Evolutionary conservation across 2,888 invertebrate species (phyloP), one percentile per base, ranked within the genome.

Genomic region (Rapana venosa): DNA sequence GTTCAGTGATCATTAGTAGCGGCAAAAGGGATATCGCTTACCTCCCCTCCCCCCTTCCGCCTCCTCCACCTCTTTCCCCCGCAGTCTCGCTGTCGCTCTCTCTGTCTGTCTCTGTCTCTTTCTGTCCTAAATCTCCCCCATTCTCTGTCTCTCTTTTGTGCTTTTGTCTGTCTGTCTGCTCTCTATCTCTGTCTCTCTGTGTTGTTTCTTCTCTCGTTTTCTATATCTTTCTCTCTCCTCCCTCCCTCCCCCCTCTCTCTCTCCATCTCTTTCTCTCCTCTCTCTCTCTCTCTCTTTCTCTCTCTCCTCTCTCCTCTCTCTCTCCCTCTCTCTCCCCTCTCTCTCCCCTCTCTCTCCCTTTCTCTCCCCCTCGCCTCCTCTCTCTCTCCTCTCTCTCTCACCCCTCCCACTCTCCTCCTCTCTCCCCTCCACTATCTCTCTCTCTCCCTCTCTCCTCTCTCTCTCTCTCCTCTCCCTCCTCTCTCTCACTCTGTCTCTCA

Each of bases 241-340:
- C 58, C 58, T 15, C 58, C 58, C 58, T 58, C 58, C 58, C 58
- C 58, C 58, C 11, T 58, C 58, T 58, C 58, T 58, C 15, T 58
- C 58, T 58, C 11, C 15, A 15, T 58, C 58, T 58, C 58, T 58
- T 15, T 58, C 58, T 15, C 58, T 58, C 58, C 70, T 26, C 70
- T 70, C 70, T 26, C 58, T 58, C 17, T 70, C 70, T 70, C 70
- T 70, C 70, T 70, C 70, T 70, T 22, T 70, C 70, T 70, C 70
- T 70, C 70, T 70, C 70, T 70, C 70, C 22, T 22, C 22, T 22
- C 22, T 22, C 22, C 70, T 70, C 70, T 70, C 70, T 70, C 70
- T 70, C 70, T 70, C 70, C 22, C 70, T 70, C 70, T 70, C 70
- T n/a, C n/a, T n/a, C n/a, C n/a, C n/a, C n/a, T n/a, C n/a, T n/a